Percentiles rank a stretch among this genome's conserved stretches.
Conservation (phyloP, 2,797 vertebrate species). For the Gambelia wislizenii region DNA sequence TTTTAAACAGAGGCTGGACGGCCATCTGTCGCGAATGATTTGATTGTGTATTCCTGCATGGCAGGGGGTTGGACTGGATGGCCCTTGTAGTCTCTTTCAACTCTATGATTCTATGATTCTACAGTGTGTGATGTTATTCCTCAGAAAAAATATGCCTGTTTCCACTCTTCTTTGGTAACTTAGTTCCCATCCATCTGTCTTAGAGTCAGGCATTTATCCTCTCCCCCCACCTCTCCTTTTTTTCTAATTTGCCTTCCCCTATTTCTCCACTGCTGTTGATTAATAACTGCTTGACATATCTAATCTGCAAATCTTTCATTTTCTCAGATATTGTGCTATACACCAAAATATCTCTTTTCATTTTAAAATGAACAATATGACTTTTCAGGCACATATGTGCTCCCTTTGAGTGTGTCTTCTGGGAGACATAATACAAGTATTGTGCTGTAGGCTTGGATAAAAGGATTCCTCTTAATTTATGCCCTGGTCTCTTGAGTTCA, state of each 20-base stretch:
- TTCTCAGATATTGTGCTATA: constrained; percentile 26
- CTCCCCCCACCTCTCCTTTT: constrained; percentile 4
- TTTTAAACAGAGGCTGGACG: too few relatives aligned
- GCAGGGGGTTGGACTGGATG: too few relatives aligned
- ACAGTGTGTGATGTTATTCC: not conserved
- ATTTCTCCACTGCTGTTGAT: constrained; percentile 32
- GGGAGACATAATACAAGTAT: constrained; percentile 31
- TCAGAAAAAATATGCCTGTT: not conserved
- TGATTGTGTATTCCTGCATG: too few relatives aligned
- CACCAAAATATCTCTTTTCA: constrained; percentile 11
- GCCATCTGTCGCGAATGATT: too few relatives aligned
- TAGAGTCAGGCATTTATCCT: constrained; percentile 28
- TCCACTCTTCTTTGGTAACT: constrained; percentile 7
- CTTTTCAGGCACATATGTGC: constrained; percentile 10
- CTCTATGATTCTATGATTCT: too few relatives aligned
- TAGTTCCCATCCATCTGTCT: constrained; percentile 36
- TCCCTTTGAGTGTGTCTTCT: constrained; percentile 33
- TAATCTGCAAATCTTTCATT: constrained; percentile 39
- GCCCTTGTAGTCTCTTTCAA: too few relatives aligned
- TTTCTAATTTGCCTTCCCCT: constrained; percentile 26
- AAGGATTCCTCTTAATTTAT: constrained; percentile 49
- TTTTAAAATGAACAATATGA: constrained; percentile 21
- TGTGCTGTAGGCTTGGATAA: constrained; percentile 16
- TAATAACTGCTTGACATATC: constrained; percentile 34
- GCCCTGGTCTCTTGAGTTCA: constrained; percentile 33